A percentile compares a stretch with the other conserved stretches of the same genome.
Conservation (phyloP, 2,113 vertebrate species). For the Geococcyx californianus region DNA sequence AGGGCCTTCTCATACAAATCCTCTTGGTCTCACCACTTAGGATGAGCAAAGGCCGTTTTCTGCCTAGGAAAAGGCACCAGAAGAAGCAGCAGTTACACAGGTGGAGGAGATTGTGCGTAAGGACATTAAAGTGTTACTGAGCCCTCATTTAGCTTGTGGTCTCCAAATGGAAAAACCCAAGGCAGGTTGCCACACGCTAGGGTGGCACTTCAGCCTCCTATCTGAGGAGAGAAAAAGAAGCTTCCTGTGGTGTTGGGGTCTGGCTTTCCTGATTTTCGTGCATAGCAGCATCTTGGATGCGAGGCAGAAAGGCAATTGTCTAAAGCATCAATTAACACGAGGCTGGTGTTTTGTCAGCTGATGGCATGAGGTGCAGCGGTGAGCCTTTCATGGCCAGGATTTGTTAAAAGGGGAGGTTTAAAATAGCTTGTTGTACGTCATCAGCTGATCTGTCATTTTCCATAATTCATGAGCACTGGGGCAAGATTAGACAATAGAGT, state of each 20-base stretch:
- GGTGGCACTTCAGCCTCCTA: not conserved
- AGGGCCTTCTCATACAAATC: not conserved
- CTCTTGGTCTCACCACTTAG: not conserved
- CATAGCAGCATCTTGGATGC: not conserved
- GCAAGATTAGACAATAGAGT: conserved; percentile 57
- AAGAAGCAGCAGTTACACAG: not conserved
- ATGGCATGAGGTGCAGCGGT: not conserved
- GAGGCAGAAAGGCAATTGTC: not conserved
- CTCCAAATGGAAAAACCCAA: not conserved
- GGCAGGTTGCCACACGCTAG: not conserved
- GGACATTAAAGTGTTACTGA: not conserved
- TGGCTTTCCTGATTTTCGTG: not conserved
- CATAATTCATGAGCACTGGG: conserved; percentile 60
- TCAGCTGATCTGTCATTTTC: conserved; percentile 55
- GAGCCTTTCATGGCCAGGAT: not conserved
- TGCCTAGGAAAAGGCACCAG: not conserved
- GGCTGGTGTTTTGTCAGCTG: not conserved
- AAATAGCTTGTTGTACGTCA: conserved; percentile 33
- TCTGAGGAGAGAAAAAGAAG: not conserved
- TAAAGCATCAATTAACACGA: not conserved
- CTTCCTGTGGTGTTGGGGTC: not conserved
- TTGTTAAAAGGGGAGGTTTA: not conserved
- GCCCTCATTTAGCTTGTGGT: not conserved
- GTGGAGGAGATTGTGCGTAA: not conserved
- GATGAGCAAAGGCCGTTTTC: not conserved